Conservation (phyloP, 2,113 vertebrate species). For the Macrotis lagotis region DNA sequence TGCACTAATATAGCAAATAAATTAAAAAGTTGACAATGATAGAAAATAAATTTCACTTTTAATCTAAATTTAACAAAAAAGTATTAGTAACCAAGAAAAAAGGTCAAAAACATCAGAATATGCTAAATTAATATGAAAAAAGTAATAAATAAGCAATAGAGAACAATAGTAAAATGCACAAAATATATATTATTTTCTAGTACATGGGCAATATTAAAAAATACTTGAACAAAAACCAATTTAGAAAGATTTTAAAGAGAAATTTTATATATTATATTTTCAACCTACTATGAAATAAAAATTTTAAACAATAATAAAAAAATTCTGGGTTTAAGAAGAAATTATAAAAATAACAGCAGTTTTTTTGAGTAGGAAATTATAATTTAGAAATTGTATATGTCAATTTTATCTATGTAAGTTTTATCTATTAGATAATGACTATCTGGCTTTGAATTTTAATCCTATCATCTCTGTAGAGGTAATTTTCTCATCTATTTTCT, state of each 20-base stretch:
- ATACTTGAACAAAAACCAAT: not conserved
- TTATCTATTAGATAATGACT: too few relatives aligned
- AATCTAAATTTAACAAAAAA: not conserved
- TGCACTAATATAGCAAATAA: not conserved
- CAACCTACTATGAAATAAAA: not conserved
- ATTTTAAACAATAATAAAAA: not conserved
- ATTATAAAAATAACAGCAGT: not conserved
- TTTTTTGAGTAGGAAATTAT: not conserved
- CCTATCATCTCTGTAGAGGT: too few relatives aligned
- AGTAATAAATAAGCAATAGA: not conserved
- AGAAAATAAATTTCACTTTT: not conserved
- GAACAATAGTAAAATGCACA: not conserved
- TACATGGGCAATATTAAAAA: not conserved
- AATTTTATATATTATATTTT: not conserved
- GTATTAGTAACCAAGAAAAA: not conserved
- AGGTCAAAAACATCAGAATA: not conserved
- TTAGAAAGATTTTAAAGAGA: not conserved
- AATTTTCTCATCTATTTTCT: too few relatives aligned
- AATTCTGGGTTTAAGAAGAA: not conserved
- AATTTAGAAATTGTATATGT: not conserved
- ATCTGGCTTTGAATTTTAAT: too few relatives aligned
- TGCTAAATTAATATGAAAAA: not conserved
- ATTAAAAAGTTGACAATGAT: not conserved
- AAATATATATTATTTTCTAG: not conserved
- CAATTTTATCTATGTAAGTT: not conserved